These are phyloP conservation scores for Stegastes partitus DNA, from an alignment of 2,113 vertebrate species.

Conservation along the genomic window DNA sequence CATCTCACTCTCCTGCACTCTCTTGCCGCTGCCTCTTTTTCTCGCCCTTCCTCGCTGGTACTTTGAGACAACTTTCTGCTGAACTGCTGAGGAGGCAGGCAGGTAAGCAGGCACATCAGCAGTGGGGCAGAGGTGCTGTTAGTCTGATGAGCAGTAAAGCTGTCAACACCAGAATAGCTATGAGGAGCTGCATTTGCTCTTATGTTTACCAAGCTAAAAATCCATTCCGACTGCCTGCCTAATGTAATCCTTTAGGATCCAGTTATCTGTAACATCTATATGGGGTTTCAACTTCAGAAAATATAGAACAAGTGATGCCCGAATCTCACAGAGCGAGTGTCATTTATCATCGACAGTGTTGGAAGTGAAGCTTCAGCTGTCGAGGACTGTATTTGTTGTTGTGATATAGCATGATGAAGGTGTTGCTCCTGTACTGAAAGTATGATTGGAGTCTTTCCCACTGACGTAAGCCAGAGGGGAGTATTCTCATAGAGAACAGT, in stretches of 20 bases:
- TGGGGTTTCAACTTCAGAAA: constrained; percentile 16
- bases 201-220: constrained; percentile 38
- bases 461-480: constrained; percentile 76
- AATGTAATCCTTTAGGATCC: neutral
- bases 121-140: constrained; percentile 78
- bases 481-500: constrained; percentile 73
- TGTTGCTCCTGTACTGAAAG: constrained; percentile 67
- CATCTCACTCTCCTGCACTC: constrained; percentile 11
- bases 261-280: neutral
- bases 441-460: constrained; percentile 73
- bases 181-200: constrained; percentile 56
- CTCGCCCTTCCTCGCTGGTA: constrained; percentile 52
- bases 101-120: constrained; percentile 77
- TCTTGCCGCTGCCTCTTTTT: constrained; percentile 13
- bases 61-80: constrained; percentile 76
- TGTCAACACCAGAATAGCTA: constrained; percentile 69
- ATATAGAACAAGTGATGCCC: neutral
- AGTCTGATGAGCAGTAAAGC: constrained; percentile 79
- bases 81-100: constrained; percentile 80
- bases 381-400: constrained; percentile 56
- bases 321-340: constrained; percentile 23
- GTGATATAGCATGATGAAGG: constrained; percentile 61
- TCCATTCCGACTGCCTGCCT: neutral
- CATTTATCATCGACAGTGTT: constrained; percentile 28
- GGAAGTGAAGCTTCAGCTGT: constrained; percentile 25